Evolutionary conservation across 2,113 vertebrate genomes (phyloP), one percentile per base, ranked within the genome.

Genomic region (Corydoras sp.): DNA sequence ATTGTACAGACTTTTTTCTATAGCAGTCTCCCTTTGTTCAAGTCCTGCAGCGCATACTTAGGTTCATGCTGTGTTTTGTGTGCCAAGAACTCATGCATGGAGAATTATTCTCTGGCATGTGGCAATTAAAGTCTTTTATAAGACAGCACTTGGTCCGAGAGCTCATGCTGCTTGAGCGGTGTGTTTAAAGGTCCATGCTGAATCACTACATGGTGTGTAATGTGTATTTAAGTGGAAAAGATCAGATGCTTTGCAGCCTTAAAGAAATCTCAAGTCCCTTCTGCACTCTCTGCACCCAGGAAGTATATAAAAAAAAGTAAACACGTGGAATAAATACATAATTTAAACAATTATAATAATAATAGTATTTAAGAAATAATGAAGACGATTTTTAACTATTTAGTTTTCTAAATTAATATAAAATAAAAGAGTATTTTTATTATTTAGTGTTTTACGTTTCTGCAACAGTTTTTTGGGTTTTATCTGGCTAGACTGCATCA

Each of bases 111-210:
- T 51, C 51, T 15, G 30, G 29, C 3, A n/a, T 24, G 15, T 61
- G 71, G 71, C 43, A 60, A 49, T 66, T 73, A 53, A 65, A 53
- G 63, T 32, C 56, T 66, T 58, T 61, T 24, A 65, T 14, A 73
- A 61, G 58, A 65, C 51, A 59, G 55, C 12, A 56, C 53, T 66
- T 59, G 62, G 43, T 65, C 55, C 29, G 15, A 61, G 71, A 35
- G 48, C 49, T 31, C 62, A 24, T 24, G 18, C 18, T 24, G 18
- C 18, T 24, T 24, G 18, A 24, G 18, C 18, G 10, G 54, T 58
- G 32, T 50, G 29, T 63, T 32, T 62, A 55, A 71, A 62, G 53
- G 10, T 3, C 48, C n/a, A 4, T 59, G 12, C 63, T 48, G 43
- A 58, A 18, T 65, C 24, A 50, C 5, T 43, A n/a, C 59, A 32